These are phyloP conservation scores for Sebastes glaucus DNA, from an alignment of 2,797 vertebrate species.

Conservation along the genomic window DNA sequence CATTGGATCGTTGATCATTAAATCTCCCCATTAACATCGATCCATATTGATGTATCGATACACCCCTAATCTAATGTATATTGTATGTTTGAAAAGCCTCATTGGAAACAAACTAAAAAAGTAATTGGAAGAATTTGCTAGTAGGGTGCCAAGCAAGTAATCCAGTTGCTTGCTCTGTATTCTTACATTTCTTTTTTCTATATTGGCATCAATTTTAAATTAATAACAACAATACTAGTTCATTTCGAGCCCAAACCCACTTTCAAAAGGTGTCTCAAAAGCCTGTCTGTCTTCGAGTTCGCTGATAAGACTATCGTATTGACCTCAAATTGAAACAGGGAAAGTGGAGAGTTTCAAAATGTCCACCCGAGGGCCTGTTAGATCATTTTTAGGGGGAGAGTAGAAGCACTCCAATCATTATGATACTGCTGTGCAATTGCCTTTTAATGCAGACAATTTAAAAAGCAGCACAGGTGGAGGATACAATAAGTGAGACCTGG, in stretches of 20 bases:
- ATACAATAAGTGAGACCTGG: background rate
- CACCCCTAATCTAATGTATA: background rate
- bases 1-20: too few relatives aligned
- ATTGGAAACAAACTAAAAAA: background rate
- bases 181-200: background rate
- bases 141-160: background rate
- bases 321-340: background rate
- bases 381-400: background rate
- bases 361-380: conserved; percentile 19
- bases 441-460: conserved; percentile 23
- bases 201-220: conserved; percentile 1
- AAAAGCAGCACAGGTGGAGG: conserved; percentile 16
- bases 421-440: background rate
- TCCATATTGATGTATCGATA: too few relatives aligned
- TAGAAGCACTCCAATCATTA: conserved; percentile 12
- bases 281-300: background rate
- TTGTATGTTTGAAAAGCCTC: background rate
- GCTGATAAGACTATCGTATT: background rate
- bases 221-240: background rate
- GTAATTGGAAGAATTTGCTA: background rate
- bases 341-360: conserved; percentile 36
- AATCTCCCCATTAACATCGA: too few relatives aligned
- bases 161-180: background rate
- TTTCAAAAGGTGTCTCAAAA: conserved; percentile 6
- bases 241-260: background rate